phyloP scores from a whole-genome alignment of 1,140 invertebrate genomes.

The Delia radicum region DNA sequence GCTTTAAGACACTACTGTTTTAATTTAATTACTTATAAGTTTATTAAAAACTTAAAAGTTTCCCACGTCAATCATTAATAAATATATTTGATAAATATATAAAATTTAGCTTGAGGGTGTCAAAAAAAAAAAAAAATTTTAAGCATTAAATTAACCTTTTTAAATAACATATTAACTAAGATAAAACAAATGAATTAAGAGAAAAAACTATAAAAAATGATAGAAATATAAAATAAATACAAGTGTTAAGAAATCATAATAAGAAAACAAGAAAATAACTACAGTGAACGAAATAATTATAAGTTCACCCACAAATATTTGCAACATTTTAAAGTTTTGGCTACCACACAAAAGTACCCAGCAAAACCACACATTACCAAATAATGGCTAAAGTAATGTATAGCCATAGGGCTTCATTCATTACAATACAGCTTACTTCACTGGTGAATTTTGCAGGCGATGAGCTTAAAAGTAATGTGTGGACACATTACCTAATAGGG shows the following conservation, averaged over 20 bases:
- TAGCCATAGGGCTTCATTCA: too few relatives aligned
- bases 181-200: neutral
- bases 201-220: neutral
- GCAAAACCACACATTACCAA: too few relatives aligned
- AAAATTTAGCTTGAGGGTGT: neutral
- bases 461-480: too few relatives aligned
- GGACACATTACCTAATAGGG: too few relatives aligned
- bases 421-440: too few relatives aligned
- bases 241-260: neutral
- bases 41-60: neutral
- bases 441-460: too few relatives aligned
- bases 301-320: too few relatives aligned
- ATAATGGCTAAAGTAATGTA: too few relatives aligned
- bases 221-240: neutral
- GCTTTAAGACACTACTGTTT: too few relatives aligned
- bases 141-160: neutral
- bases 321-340: neutral
- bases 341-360: neutral
- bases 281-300: too few relatives aligned
- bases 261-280: neutral
- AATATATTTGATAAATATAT: neutral
- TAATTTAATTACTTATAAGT: neutral
- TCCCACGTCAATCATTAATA: neutral
- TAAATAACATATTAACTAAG: neutral
- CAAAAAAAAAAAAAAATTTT: too few relatives aligned